Conservation (phyloP, 2,888 invertebrate species). For the Leptinotarsa peninsularis region DNA sequence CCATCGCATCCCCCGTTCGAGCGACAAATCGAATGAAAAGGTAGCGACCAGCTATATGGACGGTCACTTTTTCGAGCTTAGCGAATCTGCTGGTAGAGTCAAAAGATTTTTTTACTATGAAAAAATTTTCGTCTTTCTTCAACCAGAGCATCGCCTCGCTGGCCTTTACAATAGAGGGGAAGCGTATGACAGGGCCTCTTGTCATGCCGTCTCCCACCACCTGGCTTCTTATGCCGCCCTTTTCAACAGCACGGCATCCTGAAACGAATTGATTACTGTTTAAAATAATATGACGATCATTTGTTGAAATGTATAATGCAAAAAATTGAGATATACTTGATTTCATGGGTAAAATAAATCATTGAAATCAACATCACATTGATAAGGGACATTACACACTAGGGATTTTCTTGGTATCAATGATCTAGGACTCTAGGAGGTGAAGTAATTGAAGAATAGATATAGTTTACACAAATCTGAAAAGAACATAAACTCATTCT, state of each 20-base stretch:
- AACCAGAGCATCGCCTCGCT: constrained; percentile 86
- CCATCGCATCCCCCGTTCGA: constrained; percentile 97
- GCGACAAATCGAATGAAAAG: constrained; percentile 75
- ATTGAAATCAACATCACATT: too few species aligned
- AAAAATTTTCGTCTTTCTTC: constrained; percentile 80
- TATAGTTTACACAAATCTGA: too few species aligned
- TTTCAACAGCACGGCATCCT: constrained; percentile 88
- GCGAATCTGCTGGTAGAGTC: constrained; percentile 93
- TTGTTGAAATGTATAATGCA: too few species aligned
- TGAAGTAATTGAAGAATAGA: too few species aligned
- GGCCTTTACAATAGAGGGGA: constrained; percentile 80
- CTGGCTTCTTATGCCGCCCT: constrained; percentile 83
- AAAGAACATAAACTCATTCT: too few species aligned
- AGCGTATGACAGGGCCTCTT: constrained; percentile 90
- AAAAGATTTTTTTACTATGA: constrained; percentile 82
- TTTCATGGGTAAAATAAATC: too few species aligned
- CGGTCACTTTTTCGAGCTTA: constrained; percentile 81
- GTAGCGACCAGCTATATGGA: constrained; percentile 86
- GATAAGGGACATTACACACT: too few species aligned
- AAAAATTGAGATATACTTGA: too few species aligned
- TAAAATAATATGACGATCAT: too few species aligned
- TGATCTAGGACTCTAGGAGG: too few species aligned
- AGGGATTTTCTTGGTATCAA: neutral
- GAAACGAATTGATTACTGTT: constrained; percentile 21
- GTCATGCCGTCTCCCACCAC: constrained; percentile 96